Evolutionary conservation across 2,797 vertebrate genomes (phyloP), one percentile per base, ranked within the genome.

Genomic region (Cynodonichthys magdalenae): DNA sequence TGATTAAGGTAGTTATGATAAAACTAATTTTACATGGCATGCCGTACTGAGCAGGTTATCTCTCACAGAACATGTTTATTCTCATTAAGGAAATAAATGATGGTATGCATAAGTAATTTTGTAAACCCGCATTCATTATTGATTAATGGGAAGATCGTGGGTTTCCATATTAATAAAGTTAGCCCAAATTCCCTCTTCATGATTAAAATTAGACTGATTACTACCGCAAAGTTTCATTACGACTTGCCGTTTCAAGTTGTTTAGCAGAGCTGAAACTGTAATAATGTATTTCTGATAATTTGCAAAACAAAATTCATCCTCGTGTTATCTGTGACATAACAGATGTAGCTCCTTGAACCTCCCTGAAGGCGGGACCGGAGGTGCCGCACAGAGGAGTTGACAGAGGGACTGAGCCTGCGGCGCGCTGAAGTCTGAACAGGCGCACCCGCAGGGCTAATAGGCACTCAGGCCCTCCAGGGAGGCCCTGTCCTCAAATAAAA

Each of bases 1-100:
- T 74, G 75, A 87, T 90, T 91, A 88, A 89, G 89, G 70, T 74
- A 59, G 74, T 77, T 69, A 76, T 74, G 59, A 83, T 72, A 80
- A 74, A 79, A 24, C 69, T n/a, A 49, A 59, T 82, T 80, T 71
- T 59, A 44, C 65, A 48, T 71, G 39, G 56, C 65, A 61, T 61
- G 64, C 64, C 68, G 52, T 54, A 56, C 72, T 69, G 60, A 67
- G 48, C 46, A 18, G 56, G 12, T 47, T 66, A 5, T 55, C 52
- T 58, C 51, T 50, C 53, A 49, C 73, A 34, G 59, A 78, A 69
- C 47, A 17, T 73, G 45, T 79, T 75, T 66, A 42, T 77, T 69
- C 31, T 56, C 19, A 39, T 48, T 63, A 72, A 29, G 15, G 41
- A 46, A 76, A 59, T 63, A 49, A 76, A 71, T 69, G 15, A 77